Evolutionary conservation across 2,888 invertebrate genomes (phyloP).

Genomic region (Cosmia trapezina): DNA sequence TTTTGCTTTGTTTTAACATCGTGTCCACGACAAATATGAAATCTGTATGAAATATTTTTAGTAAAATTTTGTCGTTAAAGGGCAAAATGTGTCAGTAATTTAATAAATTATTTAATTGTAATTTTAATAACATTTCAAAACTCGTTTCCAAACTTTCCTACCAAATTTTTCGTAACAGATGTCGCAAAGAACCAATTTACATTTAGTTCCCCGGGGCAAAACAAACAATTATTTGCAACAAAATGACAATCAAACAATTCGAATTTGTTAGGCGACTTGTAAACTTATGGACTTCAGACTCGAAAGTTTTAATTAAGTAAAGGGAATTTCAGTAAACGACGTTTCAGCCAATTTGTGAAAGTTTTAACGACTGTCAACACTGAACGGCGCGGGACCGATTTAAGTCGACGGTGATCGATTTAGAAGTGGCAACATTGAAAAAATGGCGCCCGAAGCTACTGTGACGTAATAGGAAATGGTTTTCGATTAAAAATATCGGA

Average conservation of each 20-base stretch:
- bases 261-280: slow-evolving; percentile 70
- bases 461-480: slow-evolving; percentile 55
- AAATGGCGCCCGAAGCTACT: slow-evolving; percentile 44
- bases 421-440: slow-evolving; percentile 60
- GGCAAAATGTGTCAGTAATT: not conserved
- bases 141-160: slow-evolving; percentile 21
- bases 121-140: slow-evolving; percentile 26
- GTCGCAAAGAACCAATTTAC: slow-evolving; percentile 53
- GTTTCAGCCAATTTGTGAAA: slow-evolving; percentile 81
- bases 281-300: slow-evolving; percentile 68
- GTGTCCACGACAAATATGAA: not conserved
- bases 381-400: slow-evolving; percentile 63
- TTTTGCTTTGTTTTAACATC: slow-evolving; percentile 27
- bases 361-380: slow-evolving; percentile 82
- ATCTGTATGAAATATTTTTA: not conserved
- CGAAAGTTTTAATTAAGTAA: slow-evolving; percentile 86
- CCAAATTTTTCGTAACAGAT: slow-evolving; percentile 45
- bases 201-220: slow-evolving; percentile 50
- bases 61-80: not conserved
- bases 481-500: slow-evolving; percentile 50
- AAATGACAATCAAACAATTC: slow-evolving; percentile 68
- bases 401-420: slow-evolving; percentile 68
- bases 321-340: slow-evolving; percentile 79
- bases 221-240: slow-evolving; percentile 64
- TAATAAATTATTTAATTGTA: slow-evolving; percentile 27